These are phyloP conservation scores for Tympanoctomys barrerae DNA, from an alignment of 2,797 vertebrate species.

Conservation along the genomic window DNA sequence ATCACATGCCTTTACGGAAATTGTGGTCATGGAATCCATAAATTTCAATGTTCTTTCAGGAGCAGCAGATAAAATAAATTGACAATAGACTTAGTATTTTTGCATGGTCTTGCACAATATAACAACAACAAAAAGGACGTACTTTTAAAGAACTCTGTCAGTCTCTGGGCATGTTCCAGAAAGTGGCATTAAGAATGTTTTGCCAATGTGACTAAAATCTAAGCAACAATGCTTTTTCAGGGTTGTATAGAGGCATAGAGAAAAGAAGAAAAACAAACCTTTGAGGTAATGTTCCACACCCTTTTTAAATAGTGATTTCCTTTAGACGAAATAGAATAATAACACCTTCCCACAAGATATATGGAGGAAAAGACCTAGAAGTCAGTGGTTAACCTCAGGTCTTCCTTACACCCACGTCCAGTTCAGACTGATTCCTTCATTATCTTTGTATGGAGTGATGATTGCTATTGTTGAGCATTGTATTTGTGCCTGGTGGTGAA, in stretches of 20 bases:
- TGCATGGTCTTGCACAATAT: neutral
- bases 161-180: neutral
- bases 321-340: constrained; percentile 6
- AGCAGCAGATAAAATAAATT: neutral
- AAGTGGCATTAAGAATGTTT: neutral
- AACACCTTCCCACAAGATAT: neutral
- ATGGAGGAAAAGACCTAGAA: neutral
- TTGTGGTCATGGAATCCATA: neutral
- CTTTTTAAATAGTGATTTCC: neutral
- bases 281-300: neutral
- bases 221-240: neutral
- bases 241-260: neutral
- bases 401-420: neutral
- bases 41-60: neutral
- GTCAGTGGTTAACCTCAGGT: neutral
- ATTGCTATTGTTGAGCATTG: neutral
- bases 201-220: neutral
- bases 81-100: neutral
- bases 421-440: neutral
- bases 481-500: neutral
- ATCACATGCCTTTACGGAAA: neutral
- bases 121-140: neutral
- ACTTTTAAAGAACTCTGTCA: neutral
- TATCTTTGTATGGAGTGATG: neutral
- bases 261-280: neutral